Evolutionary conservation across 2,888 invertebrate species (phyloP), one percentile per base, ranked within the genome.

Genomic region (Machimus atricapillus): DNA sequence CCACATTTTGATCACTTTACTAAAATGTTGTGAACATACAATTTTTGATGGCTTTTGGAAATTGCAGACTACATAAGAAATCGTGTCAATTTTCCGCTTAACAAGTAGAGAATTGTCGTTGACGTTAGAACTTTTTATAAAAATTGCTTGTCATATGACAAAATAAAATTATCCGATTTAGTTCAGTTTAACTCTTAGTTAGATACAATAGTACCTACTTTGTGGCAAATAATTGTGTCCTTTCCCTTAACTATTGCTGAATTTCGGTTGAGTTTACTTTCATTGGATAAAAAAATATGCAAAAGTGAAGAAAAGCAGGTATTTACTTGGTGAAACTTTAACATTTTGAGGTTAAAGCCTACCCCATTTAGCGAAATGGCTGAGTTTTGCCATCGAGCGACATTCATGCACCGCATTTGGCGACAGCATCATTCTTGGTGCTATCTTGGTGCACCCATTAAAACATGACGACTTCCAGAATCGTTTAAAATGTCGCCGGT

Each of bases 401-500:
- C 76, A 74, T 74, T n/a, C 31, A 76, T 12, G n/a, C 8, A 16
- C 37, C 7, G 19, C 76, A 37, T 76, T 76, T 76, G 14, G 76
- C 37, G 27, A 5, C 37, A 76, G 19, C 12, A 66, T 27, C 27
- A 66, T 31, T 34, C 19, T 34, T 37, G 37, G 37, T 23, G 40
- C 78, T 78, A 40, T 40, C 78, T 43, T 40, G 14, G 23, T 43
- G 78, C 46, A 78, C 9, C 81, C 56, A 82, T 82, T 82, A 82
- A 82, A 82, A 82, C 82, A 58, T 82, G 58, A 82, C 34, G 58
- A 82, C 58, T 82, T 82, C 82, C 82, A 58, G 58, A 82, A 82
- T 58, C 82, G 82, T 82, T 82, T 82, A 82, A 82, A 58, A 34
- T 58, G 82, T 82, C 82, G 82, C 82, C 82, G 58, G 82, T 58